Conservation (phyloP, 1,140 invertebrate species). For the Drosophila kikkawai region DNA sequence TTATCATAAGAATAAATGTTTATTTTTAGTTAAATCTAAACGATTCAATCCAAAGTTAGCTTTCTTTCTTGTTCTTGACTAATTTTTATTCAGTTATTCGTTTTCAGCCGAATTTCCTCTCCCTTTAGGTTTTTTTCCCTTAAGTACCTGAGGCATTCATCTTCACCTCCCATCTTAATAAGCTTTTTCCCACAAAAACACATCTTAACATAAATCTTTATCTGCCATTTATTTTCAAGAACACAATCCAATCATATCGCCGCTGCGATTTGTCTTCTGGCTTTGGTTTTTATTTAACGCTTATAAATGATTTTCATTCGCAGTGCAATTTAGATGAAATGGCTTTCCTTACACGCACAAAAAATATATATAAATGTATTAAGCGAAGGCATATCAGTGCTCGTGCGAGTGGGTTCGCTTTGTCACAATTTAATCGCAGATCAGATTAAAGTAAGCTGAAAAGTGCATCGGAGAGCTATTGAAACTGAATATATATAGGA, state of each 20-base stretch:
- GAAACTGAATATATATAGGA: constrained; percentile 9
- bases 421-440: constrained; percentile 56
- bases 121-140: not conserved
- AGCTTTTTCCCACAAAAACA: not conserved
- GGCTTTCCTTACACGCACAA: constrained; percentile 30
- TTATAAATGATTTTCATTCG: constrained; percentile 64
- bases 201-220: constrained; percentile 11
- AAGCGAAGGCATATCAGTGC: constrained; percentile 10
- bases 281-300: constrained; percentile 40
- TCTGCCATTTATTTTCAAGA: constrained; percentile 6
- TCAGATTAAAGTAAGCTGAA: constrained; percentile 36
- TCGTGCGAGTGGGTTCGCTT: constrained; percentile 13
- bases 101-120: not conserved
- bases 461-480: constrained; percentile 5
- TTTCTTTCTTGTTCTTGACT: no score
- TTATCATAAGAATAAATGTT: no score
- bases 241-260: constrained; percentile 21
- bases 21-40: no score
- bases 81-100: not conserved
- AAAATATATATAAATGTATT: constrained; percentile 30
- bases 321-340: constrained; percentile 69
- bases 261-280: constrained; percentile 44
- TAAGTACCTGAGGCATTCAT: not conserved
- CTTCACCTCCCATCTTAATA: not conserved
- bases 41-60: no score